Evolutionary conservation across 2,888 invertebrate species (phyloP), one percentile per base, ranked within the genome.

Genomic region (Lasioglossum calceatum): DNA sequence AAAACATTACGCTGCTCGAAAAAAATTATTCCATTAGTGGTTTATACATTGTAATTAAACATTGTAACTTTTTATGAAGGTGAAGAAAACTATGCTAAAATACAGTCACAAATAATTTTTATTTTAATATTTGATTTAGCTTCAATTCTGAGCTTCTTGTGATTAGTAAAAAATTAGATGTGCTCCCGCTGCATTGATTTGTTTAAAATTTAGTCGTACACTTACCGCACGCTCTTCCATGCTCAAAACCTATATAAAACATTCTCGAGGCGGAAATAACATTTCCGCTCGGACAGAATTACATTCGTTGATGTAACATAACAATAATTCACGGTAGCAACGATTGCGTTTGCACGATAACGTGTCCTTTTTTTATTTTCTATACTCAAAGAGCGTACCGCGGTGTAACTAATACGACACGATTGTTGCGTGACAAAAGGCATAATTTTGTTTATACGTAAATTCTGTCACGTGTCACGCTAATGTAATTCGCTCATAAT

Each of bases 351-450:
- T 47, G 3, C 32, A 67, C 12, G 47, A 36, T 39, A 44, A 32
- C 47, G 58, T 64, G 64, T 32, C 67, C 19, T 73, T 36, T 61
- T 7, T 64, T 36, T 16, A n/a, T 64, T 74, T 27, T 7, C n/a
- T 16, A 67, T n/a, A 7, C n/a, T 67, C 64, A 67, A 80, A 73
- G 27, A 67, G 61, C 19, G 32, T 74, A 39, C 64, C 74, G 50
- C 64, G 50, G 74, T 74, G 64, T 74, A 74, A 74, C 74, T 67
- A 74, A 74, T 80, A 74, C 36, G 23, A 4, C n/a, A 44, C n/a
- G 61, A 47, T 67, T 27, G 58, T 80, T 79, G 47, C 61, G 58
- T 61, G 74, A 80, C 79, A 74, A 80, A 74, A 64, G 74, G 39
- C 74, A 32, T 67, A 64, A 42, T 67, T 67, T 32, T 27, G 50